These are phyloP conservation scores for Pseudococcus longispinus DNA, from an alignment of 2,888 invertebrate species.

Conservation along the genomic window DNA sequence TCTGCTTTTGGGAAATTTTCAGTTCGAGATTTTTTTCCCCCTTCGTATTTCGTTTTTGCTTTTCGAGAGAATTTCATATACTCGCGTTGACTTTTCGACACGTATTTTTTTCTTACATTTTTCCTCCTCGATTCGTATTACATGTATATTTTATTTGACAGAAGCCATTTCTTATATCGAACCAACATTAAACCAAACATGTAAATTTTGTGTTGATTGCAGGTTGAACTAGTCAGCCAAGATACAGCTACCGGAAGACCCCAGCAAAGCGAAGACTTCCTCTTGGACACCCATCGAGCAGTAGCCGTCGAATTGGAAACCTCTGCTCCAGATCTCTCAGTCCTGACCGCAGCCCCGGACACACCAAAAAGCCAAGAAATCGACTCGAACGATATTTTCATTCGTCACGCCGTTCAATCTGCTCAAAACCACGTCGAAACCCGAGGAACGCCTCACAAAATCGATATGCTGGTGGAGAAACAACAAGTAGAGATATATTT, in stretches of 20 bases:
- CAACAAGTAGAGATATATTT: constrained; percentile 37
- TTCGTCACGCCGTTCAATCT: background rate
- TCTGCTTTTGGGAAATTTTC: constrained; percentile 9
- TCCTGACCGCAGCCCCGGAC: background rate
- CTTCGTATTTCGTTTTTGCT: background rate
- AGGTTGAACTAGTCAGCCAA: constrained; percentile 56
- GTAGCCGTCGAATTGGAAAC: constrained; percentile 56
- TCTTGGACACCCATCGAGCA: constrained; percentile 57
- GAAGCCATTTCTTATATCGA: background rate
- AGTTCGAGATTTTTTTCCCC: background rate
- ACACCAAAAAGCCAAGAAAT: background rate
- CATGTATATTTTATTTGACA: too few species aligned
- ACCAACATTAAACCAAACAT: background rate
- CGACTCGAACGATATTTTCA: constrained; percentile 27
- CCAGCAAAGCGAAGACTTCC: constrained; percentile 57
- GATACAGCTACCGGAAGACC: constrained; percentile 41
- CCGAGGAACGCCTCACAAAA: constrained; percentile 19
- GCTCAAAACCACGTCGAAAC: background rate
- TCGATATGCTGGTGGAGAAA: constrained; percentile 43
- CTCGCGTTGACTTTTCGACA: background rate
- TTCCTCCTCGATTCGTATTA: too few species aligned
- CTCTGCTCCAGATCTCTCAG: constrained; percentile 38
- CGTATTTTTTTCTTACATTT: background rate
- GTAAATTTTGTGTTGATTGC: background rate
- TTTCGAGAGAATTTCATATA: background rate